Conservation (phyloP, 2,113 vertebrate species). For the Hemiprocne comata region DNA sequence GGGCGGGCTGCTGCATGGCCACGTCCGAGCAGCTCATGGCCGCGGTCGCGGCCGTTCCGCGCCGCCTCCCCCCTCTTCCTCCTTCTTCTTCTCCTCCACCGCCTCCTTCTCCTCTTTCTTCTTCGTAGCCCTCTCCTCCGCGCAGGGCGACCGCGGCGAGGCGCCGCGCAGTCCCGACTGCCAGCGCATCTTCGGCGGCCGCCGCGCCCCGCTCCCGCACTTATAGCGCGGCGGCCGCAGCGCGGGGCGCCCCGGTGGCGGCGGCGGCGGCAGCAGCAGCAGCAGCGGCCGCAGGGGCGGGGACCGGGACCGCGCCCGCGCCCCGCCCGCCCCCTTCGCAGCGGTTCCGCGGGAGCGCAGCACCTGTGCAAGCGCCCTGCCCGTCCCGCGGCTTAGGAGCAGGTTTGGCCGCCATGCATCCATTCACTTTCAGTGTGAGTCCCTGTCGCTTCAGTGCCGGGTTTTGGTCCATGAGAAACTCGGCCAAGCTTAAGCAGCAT, state of each 20-base stretch:
- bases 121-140: neutral
- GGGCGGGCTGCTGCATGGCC: slow-evolving; percentile 86
- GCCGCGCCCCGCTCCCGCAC: neutral
- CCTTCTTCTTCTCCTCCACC: neutral
- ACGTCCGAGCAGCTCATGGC: slow-evolving; percentile 96
- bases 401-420: neutral
- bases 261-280: neutral
- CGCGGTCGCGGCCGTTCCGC: slow-evolving; percentile 26
- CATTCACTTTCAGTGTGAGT: too few species aligned
- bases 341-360: neutral
- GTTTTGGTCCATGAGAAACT: neutral
- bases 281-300: neutral
- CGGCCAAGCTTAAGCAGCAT: accelerated
- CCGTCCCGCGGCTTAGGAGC: neutral
- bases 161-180: neutral
- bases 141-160: neutral
- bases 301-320: neutral
- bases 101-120: neutral
- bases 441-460: too few species aligned
- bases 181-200: slow-evolving; percentile 66
- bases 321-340: neutral
- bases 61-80: neutral
- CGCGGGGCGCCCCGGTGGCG: neutral
- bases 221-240: neutral
- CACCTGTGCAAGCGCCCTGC: neutral